Percentiles rank a stretch among this genome's conserved stretches.
Conservation (phyloP, 2,888 invertebrate species). For the Lepidocyrtinus sp. region DNA sequence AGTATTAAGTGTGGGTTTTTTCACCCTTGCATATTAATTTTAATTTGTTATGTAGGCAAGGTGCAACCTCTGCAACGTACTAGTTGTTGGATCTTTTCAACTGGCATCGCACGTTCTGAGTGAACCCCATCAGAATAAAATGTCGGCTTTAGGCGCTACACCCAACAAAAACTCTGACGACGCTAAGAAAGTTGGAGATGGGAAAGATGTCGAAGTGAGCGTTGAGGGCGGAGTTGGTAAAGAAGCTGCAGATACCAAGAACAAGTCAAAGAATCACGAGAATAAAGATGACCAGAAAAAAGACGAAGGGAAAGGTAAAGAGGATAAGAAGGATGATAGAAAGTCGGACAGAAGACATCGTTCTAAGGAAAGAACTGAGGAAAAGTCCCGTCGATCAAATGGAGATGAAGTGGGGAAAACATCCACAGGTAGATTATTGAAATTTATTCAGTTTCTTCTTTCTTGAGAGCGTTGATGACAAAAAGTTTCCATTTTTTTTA, state of each 20-base stretch:
- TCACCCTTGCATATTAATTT: no score
- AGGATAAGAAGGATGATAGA: conserved; percentile 24
- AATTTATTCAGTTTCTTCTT: no score
- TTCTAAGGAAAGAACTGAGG: conserved; percentile 3
- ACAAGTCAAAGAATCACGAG: neutral
- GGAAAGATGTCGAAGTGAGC: neutral
- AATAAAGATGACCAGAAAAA: conserved; percentile 11
- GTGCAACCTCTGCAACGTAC: conserved; percentile 64
- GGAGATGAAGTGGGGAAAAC: conserved; percentile 47
- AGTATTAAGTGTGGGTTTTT: no score
- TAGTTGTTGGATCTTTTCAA: conserved; percentile 56
- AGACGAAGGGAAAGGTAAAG: neutral
- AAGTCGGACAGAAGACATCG: conserved; percentile 33
- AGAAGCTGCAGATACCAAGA: neutral
- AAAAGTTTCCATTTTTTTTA: neutral
- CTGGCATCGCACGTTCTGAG: conserved; percentile 64
- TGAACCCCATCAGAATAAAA: conserved; percentile 53
- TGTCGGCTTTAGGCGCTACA: conserved; percentile 33
- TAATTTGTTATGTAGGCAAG: conserved; percentile 58
- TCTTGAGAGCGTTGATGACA: no score
- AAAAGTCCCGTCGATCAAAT: conserved; percentile 17
- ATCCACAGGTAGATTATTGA: conserved; percentile 59
- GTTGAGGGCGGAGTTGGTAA: neutral
- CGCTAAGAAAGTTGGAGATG: neutral
- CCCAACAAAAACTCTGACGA: neutral